A percentile compares a stretch with the other conserved stretches of the same genome.
These are phyloP conservation scores for Andrena hattorfiana DNA, from an alignment of 2,888 invertebrate species.

Conservation along the genomic window DNA sequence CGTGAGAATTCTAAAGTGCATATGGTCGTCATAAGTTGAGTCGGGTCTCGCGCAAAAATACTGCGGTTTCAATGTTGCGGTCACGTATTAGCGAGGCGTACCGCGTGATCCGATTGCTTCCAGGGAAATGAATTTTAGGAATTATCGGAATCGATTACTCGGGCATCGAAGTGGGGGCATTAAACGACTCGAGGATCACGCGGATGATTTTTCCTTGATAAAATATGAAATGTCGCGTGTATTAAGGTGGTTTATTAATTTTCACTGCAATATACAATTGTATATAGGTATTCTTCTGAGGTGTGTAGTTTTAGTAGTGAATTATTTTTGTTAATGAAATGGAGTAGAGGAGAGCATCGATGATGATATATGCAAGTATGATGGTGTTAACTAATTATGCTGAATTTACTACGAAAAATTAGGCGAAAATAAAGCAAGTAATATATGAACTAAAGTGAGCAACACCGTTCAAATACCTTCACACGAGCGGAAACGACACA, in stretches of 20 bases:
- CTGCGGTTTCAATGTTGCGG: constrained; percentile 57
- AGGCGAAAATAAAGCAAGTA: too few relatives aligned
- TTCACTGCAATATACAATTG: background rate
- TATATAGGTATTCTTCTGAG: background rate
- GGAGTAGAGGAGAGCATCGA: background rate
- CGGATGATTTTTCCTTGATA: background rate
- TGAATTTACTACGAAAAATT: too few relatives aligned
- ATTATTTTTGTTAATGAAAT: background rate
- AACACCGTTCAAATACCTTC: background rate
- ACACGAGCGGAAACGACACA: background rate
- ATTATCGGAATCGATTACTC: constrained; percentile 17
- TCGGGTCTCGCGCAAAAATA: constrained; percentile 51
- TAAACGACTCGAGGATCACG: background rate
- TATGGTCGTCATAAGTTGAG: constrained; percentile 54
- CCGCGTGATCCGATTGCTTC: constrained; percentile 25
- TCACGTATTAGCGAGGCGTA: constrained; percentile 23
- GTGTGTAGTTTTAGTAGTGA: background rate
- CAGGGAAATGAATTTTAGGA: constrained; percentile 30
- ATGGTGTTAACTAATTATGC: too few relatives aligned
- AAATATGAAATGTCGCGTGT: background rate
- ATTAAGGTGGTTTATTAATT: background rate
- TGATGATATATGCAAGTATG: background rate
- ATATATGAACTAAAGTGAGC: too few relatives aligned
- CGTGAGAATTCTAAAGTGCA: constrained; percentile 50
- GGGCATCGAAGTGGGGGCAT: background rate